Evolutionary conservation across 2,888 invertebrate species (phyloP).

Genomic region (Polymixis lichenea): DNA sequence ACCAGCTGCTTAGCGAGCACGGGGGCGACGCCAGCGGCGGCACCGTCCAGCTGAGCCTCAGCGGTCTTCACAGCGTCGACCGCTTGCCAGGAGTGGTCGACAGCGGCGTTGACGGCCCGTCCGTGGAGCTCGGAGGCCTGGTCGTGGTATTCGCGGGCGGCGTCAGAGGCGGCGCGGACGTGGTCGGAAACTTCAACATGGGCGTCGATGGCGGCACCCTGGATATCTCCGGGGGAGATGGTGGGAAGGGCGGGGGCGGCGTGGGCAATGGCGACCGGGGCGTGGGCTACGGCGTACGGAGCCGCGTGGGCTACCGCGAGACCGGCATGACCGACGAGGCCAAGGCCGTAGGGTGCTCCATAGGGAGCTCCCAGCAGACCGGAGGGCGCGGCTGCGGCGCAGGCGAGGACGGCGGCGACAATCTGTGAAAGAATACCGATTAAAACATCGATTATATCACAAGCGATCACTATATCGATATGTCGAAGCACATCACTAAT

Average conservation of each 20-base stretch:
- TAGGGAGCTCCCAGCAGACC: slow-evolving; percentile 83
- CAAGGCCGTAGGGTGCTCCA: slow-evolving; percentile 77
- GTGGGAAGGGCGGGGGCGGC: slow-evolving; percentile 80
- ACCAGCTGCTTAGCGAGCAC: slow-evolving; percentile 85
- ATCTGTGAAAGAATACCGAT: slow-evolving; percentile 84
- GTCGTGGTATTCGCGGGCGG: slow-evolving; percentile 86
- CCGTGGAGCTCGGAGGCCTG: slow-evolving; percentile 87
- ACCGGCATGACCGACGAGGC: slow-evolving; percentile 69
- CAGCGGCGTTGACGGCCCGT: slow-evolving; percentile 87
- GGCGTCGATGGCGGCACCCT: slow-evolving; percentile 86
- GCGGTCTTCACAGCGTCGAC: slow-evolving; percentile 87
- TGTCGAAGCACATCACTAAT: slow-evolving; percentile 62
- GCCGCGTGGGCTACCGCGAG: slow-evolving; percentile 74
- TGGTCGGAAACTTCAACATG: slow-evolving; percentile 87
- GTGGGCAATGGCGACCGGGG: slow-evolving; percentile 75
- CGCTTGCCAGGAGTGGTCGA: slow-evolving; percentile 87
- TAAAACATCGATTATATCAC: slow-evolving; percentile 64
- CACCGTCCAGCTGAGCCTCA: slow-evolving; percentile 86
- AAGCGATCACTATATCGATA: slow-evolving; percentile 51
- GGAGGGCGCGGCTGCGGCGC: slow-evolving; percentile 86
- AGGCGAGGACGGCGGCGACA: slow-evolving; percentile 89
- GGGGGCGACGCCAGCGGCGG: slow-evolving; percentile 87
- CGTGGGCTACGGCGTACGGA: slow-evolving; percentile 70
- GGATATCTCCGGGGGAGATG: slow-evolving; percentile 87
- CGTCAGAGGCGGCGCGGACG: slow-evolving; percentile 85